Evolutionary conservation across 2,113 vertebrate genomes (phyloP), one percentile per base, ranked within the genome.

Genomic region (Stigmatopora argus): DNA sequence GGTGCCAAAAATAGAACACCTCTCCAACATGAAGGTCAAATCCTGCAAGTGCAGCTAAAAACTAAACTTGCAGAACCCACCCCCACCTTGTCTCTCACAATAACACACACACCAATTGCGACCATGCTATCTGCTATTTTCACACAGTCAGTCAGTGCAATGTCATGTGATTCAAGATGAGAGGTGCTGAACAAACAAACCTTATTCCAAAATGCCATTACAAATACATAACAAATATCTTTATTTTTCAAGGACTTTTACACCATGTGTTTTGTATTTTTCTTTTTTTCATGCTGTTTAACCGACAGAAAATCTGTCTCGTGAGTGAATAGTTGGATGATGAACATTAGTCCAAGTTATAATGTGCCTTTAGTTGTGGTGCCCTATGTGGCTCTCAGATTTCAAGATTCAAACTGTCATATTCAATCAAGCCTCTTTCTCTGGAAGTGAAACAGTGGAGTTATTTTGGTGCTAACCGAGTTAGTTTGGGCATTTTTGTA

Each of bases 41-140:
- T 98, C 96, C 71, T 99, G 96, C 91, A 99, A 98, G 80, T 99
- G 96, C 93, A 98, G 96, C 91, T 99, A 96, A 92, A 90, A 78
- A 62, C 59, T 71, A 69, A 58, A 55, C 64, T 68, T 71, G 59
- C 63, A 67, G 45, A 48, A 61, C 58, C 49, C 49, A 64, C 45
- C 14, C 64, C 56, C 48, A 46, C 34, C 31, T 31, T 48, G 45
- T 53, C 46, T 65, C 57, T 34, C 47, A 68, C 71, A 68, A 52
- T 72, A 66, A 69, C 48, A 62, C 62, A 68, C 51, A 62, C 64
- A 67, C 63, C 64, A 71, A 48, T 49, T 11, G 15, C 64, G 56
- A 53, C 60, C 35, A 47, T 64, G 62, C 35, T 67, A 65, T 65
- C 23, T 70, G 44, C 65, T 26, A 11, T 58, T 49, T 49, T 61